Percentiles rank a stretch among this genome's conserved stretches.
Evolutionary conservation across 2,797 vertebrate genomes (phyloP).

Genomic region (Ptychobarbus kaznakovi): DNA sequence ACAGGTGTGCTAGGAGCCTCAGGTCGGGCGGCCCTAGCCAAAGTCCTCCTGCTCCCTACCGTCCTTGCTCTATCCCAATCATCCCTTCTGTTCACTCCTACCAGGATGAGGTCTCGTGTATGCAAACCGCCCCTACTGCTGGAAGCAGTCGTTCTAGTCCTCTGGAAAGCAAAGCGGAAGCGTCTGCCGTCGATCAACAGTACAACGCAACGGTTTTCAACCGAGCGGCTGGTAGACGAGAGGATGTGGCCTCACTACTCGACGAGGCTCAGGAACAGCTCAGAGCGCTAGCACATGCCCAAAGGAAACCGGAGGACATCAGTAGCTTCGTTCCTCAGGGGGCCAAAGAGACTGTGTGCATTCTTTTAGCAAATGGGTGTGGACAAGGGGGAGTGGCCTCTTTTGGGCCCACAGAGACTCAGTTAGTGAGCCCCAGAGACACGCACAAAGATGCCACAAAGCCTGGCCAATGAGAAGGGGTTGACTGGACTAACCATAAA

Average conservation of each 20-base stretch:
- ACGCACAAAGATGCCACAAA: constrained; percentile 75
- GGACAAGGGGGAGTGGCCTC: constrained; percentile 62
- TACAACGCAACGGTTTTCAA: background rate
- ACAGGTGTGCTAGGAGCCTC: constrained; percentile 20
- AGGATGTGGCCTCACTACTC: constrained; percentile 70
- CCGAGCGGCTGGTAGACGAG: constrained; percentile 45
- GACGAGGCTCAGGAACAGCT: constrained; percentile 77
- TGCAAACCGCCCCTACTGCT: constrained; percentile 70
- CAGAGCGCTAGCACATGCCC: constrained; percentile 69
- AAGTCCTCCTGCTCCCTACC: constrained; percentile 60
- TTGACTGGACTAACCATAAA: constrained; percentile 58
- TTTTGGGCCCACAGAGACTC: constrained; percentile 77
- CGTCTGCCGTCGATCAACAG: constrained; percentile 59
- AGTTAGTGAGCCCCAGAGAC: constrained; percentile 73
- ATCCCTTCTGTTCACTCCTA: constrained; percentile 78
- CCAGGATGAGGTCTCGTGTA: constrained; percentile 77
- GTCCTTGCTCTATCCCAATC: constrained; percentile 78
- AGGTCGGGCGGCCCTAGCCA: constrained; percentile 27
- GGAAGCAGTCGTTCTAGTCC: constrained; percentile 34
- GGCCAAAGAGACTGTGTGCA: constrained; percentile 79
- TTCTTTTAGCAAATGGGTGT: constrained; percentile 72
- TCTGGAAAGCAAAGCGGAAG: constrained; percentile 16
- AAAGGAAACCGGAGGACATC: constrained; percentile 72
- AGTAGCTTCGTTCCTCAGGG: constrained; percentile 38
- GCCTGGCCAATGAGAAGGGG: constrained; percentile 71